Evolutionary conservation across 2,888 invertebrate genomes (phyloP), one percentile per base, ranked within the genome.

Genomic region (Drosophila recens): DNA sequence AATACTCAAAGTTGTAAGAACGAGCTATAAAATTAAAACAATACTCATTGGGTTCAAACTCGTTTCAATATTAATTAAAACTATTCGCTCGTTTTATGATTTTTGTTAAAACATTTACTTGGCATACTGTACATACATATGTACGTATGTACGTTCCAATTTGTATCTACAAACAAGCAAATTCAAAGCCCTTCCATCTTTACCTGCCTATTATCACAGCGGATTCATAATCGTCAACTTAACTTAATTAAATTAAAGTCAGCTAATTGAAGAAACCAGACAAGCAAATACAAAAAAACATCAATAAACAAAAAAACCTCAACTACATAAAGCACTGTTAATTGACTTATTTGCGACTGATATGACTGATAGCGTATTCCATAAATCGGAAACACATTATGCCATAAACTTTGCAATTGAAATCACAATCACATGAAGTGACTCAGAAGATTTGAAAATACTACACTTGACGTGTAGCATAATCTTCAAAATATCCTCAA

Each of bases 161-260:
- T 20, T 20, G 20, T 80, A 80, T 80, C 78, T 80, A 70, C 70
- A 74, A 65, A 67, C 75, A 78, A 63, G 54, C 68, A 43, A 71
- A 63, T 71, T 56, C 64, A 65, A 65, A 61, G 46, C 54, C 53
- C 43, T 53, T 45, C 54, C 58, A 51, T 20, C 38, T n/a, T 49
- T 62, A 59, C 67, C 67, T 75, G 48, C 36, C 65, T 51, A 69
- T 80, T 80, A 69, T 67, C 61, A 69, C 43, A 46, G 49, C 51
- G 46, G 30, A 73, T 76, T 67, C 66, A 75, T 74, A 82, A 82
- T 72, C 68, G 76, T 23, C 61, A 52, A 66, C 72, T 82, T 67
- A 82, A 80, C 64, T 69, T 80, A 82, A 80, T 82, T 80, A 57
- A 76, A 79, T 72, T 68, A 75, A 82, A 65, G 75, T 67, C 67